phyloP scores from a whole-genome alignment of 2,888 invertebrate genomes.

The Amblyjoppa proteus region DNA sequence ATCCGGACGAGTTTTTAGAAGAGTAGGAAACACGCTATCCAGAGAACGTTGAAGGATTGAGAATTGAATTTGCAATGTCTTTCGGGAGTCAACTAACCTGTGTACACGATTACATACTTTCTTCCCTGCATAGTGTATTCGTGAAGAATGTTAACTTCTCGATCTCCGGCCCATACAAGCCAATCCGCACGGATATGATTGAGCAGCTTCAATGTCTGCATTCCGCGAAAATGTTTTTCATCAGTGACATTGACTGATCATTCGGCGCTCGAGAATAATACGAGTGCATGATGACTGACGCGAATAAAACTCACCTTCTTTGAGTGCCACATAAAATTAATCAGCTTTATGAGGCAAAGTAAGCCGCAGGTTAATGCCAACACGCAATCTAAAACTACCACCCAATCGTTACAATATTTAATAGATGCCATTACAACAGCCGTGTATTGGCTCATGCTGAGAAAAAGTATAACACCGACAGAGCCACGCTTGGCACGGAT shows the following conservation, averaged over 20 bases:
- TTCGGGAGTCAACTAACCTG: constrained; percentile 25
- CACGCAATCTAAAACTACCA: constrained; percentile 32
- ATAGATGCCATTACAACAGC: constrained; percentile 38
- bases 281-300: background rate
- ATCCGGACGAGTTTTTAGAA: too few species aligned
- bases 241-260: background rate
- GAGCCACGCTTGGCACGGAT: background rate
- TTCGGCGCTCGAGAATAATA: background rate
- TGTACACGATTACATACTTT: constrained; percentile 38
- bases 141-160: constrained; percentile 43
- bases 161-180: constrained; percentile 40
- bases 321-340: constrained; percentile 27
- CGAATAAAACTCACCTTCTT: constrained; percentile 40
- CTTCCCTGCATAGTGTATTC: constrained; percentile 42
- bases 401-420: constrained; percentile 27
- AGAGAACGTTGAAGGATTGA: too few species aligned
- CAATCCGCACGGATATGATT: constrained; percentile 37
- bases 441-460: constrained; percentile 27
- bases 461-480: constrained; percentile 19
- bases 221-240: background rate
- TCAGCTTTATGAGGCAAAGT: constrained; percentile 19
- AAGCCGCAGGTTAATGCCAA: constrained; percentile 16
- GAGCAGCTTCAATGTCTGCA: constrained; percentile 38
- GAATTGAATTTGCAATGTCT: background rate
- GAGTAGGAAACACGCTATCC: too few species aligned